Conservation (phyloP, 2,888 invertebrate genomes). For the Scrobipalpa atriplicella region DNA sequence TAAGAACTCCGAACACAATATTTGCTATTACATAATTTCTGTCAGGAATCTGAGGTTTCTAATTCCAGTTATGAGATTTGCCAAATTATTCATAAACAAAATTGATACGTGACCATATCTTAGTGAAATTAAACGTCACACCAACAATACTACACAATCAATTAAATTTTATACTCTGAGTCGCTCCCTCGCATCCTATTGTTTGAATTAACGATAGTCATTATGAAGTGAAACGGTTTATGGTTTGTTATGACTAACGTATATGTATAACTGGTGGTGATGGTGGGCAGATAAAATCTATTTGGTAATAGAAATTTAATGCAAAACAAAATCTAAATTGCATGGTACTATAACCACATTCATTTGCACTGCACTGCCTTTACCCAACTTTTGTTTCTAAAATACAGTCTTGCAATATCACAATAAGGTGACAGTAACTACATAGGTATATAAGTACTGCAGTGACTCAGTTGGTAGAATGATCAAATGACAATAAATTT, state of each 20-base stretch:
- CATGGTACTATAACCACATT: too few relatives aligned
- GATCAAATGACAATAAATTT: too few relatives aligned
- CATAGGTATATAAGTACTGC: too few relatives aligned
- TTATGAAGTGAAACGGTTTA: conserved; percentile 55
- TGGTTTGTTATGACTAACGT: conserved; percentile 45
- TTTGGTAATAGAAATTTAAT: not conserved
- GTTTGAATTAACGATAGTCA: conserved; percentile 52
- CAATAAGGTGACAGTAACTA: too few relatives aligned
- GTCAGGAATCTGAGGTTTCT: not conserved
- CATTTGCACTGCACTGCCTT: too few relatives aligned
- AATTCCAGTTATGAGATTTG: conserved; percentile 11
- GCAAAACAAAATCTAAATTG: not conserved
- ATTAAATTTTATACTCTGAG: conserved; percentile 50
- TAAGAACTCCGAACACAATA: too few relatives aligned
- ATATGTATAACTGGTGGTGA: conserved; percentile 19
- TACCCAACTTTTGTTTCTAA: too few relatives aligned
- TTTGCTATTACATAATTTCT: not conserved
- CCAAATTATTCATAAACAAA: conserved; percentile 27
- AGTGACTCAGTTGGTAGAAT: too few relatives aligned
- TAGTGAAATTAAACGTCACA: conserved; percentile 44
- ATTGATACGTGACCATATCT: conserved; percentile 32
- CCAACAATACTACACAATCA: conserved; percentile 53
- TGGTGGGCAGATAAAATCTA: conserved; percentile 23
- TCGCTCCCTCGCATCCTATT: conserved; percentile 41
- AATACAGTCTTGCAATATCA: too few relatives aligned